These are phyloP conservation scores for Pangasius mekongensis DNA, from an alignment of 2,797 vertebrate genomes.

Conservation along the genomic window DNA sequence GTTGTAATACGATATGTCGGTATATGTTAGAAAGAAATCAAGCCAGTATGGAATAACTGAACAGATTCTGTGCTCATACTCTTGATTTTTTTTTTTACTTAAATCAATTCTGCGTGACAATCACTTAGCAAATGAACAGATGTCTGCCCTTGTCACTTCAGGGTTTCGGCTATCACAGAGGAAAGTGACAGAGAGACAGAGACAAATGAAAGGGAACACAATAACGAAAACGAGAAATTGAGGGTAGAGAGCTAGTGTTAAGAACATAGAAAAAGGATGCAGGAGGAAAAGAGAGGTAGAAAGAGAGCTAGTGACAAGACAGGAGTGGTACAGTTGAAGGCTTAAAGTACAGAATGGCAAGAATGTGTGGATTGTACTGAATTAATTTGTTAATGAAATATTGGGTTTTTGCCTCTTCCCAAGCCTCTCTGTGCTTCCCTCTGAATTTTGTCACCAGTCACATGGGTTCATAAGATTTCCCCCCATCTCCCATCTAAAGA, in stretches of 20 bases:
- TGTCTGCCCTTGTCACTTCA: constrained; percentile 42
- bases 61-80: constrained; percentile 11
- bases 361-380: neutral
- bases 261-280: neutral
- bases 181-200: constrained; percentile 24
- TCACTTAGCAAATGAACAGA: constrained; percentile 44
- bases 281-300: neutral
- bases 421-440: neutral
- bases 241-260: neutral
- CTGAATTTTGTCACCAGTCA: constrained; percentile 32
- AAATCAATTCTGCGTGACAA: constrained; percentile 54
- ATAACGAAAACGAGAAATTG: neutral
- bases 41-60: constrained; percentile 47
- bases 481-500: constrained; percentile 53
- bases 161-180: constrained; percentile 19
- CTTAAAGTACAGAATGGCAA: neutral
- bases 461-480: constrained; percentile 54
- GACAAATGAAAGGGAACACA: neutral
- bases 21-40: neutral
- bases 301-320: neutral
- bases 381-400: neutral
- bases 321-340: neutral
- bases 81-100: constrained; percentile 21
- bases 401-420: neutral
- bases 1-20: neutral